These are phyloP conservation scores for Peromyscus californicus DNA, from an alignment of 2,113 vertebrate genomes.

Conservation along the genomic window DNA sequence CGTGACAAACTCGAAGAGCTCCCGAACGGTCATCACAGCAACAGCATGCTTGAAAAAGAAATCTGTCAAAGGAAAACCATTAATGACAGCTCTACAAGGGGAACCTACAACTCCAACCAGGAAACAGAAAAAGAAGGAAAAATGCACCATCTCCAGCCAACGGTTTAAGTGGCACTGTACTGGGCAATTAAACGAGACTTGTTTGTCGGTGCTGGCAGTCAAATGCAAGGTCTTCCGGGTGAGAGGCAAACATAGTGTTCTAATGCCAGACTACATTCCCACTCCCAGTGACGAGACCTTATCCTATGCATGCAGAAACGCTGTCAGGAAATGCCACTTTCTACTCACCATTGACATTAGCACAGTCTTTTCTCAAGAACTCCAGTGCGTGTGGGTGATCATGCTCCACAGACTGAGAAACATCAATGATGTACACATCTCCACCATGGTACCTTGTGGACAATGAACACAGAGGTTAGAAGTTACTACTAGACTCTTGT, in stretches of 20 bases:
- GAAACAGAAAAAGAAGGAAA: background rate
- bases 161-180: too few relatives aligned
- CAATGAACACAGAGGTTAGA: background rate
- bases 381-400: slow-evolving; percentile 97
- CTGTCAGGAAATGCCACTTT: background rate
- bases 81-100: background rate
- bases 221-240: background rate
- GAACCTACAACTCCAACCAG: background rate
- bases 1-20: slow-evolving; percentile 97
- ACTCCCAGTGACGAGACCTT: background rate
- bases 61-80: slow-evolving; percentile 84
- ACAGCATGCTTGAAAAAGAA: slow-evolving; percentile 94
- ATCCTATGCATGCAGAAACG: background rate
- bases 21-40: slow-evolving; percentile 96
- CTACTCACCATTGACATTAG: slow-evolving; percentile 94
- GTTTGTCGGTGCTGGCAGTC: background rate
- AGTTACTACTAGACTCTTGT: background rate
- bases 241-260: background rate
- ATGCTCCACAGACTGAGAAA: slow-evolving; percentile 97
- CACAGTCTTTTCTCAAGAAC: slow-evolving; percentile 97
- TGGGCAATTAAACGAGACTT: background rate
- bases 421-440: slow-evolving; percentile 94
- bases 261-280: background rate
- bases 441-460: slow-evolving; percentile 91
- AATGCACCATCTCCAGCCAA: background rate